Conservation (phyloP, 1,140 invertebrate species). For the Drosophila kanapiae region DNA sequence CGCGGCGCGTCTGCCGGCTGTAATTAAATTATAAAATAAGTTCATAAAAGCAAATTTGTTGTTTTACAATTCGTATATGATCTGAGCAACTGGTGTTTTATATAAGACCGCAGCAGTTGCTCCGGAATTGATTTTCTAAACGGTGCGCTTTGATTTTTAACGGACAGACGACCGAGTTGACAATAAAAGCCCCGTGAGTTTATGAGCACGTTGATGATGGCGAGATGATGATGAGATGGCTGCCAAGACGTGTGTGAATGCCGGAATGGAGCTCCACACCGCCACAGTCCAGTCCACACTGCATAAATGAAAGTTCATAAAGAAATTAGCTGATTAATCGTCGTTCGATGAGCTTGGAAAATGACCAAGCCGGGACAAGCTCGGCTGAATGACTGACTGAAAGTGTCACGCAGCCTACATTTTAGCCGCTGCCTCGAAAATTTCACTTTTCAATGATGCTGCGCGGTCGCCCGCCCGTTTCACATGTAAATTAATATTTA, state of each 20-base stretch:
- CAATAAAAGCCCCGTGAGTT: conserved; percentile 47
- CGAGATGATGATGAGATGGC: conserved; percentile 59
- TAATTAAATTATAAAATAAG: conserved; percentile 84
- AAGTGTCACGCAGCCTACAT: conserved; percentile 83
- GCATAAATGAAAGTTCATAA: conserved; percentile 84
- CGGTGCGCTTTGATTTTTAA: conserved; percentile 67
- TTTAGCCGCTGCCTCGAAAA: conserved; percentile 65
- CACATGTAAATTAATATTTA: conserved; percentile 85
- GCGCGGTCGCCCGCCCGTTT: conserved; percentile 44
- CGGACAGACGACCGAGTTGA: conserved; percentile 26
- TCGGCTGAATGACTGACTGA: conserved; percentile 62
- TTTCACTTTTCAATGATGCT: conserved; percentile 83
- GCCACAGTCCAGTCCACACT: conserved; percentile 41
- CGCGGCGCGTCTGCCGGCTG: conserved; percentile 47
- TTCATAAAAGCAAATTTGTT: conserved; percentile 78
- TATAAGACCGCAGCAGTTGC: conserved; percentile 53
- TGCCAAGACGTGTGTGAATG: conserved; percentile 74
- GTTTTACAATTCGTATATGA: conserved; percentile 71
- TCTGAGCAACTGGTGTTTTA: conserved; percentile 56
- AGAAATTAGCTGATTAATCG: conserved; percentile 84
- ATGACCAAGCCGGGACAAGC: conserved; percentile 63
- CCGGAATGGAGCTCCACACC: conserved; percentile 37
- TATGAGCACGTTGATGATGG: conserved; percentile 49
- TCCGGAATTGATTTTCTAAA: conserved; percentile 78
- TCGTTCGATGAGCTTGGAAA: conserved; percentile 82